These are phyloP conservation scores for Baccha elongata DNA, from an alignment of 2,888 invertebrate species.

Conservation along the genomic window DNA sequence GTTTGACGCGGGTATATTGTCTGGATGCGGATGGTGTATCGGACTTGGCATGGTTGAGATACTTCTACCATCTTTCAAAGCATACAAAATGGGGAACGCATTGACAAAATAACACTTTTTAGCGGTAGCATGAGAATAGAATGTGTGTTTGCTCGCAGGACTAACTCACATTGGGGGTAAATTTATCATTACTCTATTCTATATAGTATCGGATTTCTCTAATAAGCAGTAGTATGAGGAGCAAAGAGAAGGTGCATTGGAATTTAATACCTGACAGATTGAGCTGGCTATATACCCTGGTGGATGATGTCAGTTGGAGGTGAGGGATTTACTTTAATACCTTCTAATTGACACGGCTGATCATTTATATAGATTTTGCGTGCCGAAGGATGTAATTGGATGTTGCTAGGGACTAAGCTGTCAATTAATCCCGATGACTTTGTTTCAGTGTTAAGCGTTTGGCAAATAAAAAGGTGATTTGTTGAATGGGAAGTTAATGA, in stretches of 20 bases:
- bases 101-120: constrained; percentile 55
- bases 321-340: constrained; percentile 80
- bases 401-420: constrained; percentile 53
- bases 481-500: constrained; percentile 41
- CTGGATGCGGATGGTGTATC: constrained; percentile 10
- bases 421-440: constrained; percentile 56
- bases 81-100: constrained; percentile 33
- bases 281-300: constrained; percentile 18
- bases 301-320: constrained; percentile 53
- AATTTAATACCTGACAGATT: constrained; percentile 72
- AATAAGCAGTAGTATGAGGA: background rate
- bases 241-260: constrained; percentile 17
- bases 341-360: constrained; percentile 80
- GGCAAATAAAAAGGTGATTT: constrained; percentile 38
- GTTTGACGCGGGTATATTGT: constrained; percentile 64
- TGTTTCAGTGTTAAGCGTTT: constrained; percentile 42
- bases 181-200: constrained; percentile 36
- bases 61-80: constrained; percentile 24
- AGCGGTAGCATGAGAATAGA: background rate
- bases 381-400: constrained; percentile 60
- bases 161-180: constrained; percentile 11
- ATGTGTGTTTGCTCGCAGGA: constrained; percentile 29
- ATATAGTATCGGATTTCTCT: constrained; percentile 13
- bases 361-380: constrained; percentile 59
- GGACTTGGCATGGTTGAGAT: constrained; percentile 42